A percentile compares a stretch with the other conserved stretches of the same genome.
phyloP scores from a whole-genome alignment of 2,797 vertebrate genomes.

The Picus viridis region DNA sequence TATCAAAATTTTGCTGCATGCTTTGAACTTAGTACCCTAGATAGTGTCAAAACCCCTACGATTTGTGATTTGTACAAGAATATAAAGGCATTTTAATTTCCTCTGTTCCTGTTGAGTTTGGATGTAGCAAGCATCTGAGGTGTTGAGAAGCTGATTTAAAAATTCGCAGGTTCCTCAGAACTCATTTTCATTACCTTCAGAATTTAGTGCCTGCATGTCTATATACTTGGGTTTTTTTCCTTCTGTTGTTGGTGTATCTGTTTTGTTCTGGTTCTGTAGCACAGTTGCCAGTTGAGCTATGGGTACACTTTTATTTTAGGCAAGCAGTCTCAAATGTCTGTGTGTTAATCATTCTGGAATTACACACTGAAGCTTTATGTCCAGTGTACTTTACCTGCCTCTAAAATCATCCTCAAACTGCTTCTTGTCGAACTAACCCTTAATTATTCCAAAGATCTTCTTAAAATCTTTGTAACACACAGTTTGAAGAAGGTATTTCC shows the following conservation, averaged over 20 bases:
- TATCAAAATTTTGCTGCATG: background rate
- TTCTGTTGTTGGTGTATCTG: background rate
- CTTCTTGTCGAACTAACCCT: background rate
- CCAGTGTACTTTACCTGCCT: slow-evolving; percentile 4
- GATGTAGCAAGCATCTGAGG: background rate
- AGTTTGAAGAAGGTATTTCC: background rate
- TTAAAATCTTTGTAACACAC: background rate
- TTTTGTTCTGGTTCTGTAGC: background rate
- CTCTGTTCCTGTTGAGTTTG: background rate
- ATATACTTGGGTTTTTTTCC: background rate
- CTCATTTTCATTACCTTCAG: background rate
- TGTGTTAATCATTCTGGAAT: slow-evolving; percentile 26
- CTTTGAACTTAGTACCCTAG: background rate
- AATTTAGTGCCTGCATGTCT: background rate
- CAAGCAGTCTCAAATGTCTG: slow-evolving; percentile 35
- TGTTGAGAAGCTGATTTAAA: background rate
- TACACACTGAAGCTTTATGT: background rate
- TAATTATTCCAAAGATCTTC: background rate
- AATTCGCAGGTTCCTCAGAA: background rate
- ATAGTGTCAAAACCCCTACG: background rate
- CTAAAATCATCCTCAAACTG: background rate
- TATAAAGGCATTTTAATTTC: background rate
- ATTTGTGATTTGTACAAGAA: background rate
- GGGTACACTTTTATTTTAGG: slow-evolving; percentile 58
- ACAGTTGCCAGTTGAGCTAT: background rate